Evolutionary conservation across 2,797 vertebrate genomes (phyloP).

Genomic region (Limosa lapponica): DNA sequence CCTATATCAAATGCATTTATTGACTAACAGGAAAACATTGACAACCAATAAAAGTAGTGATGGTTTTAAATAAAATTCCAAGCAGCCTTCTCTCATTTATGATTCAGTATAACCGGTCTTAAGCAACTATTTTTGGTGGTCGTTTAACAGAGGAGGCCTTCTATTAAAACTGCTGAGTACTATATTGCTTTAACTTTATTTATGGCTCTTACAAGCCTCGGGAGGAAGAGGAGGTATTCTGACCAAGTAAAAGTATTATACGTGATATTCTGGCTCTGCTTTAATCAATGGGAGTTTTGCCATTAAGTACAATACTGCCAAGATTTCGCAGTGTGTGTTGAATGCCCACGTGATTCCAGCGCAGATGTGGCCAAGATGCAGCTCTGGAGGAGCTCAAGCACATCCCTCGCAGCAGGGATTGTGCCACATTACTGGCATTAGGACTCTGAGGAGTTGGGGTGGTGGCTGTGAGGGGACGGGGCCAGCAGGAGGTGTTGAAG

Average conservation of each 20-base stretch:
- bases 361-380: neutral
- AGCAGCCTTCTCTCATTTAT: slow-evolving; percentile 22
- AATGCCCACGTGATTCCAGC: neutral
- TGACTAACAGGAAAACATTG: slow-evolving; percentile 39
- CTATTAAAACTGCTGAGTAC: slow-evolving; percentile 32
- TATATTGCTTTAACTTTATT: slow-evolving; percentile 50
- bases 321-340: neutral
- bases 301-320: neutral
- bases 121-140: slow-evolving; percentile 35
- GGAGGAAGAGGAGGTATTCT: slow-evolving; percentile 41
- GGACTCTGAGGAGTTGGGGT: neutral
- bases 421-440: neutral
- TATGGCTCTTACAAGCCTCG: slow-evolving; percentile 42
- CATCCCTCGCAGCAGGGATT: neutral
- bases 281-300: neutral
- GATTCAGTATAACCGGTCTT: neutral
- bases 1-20: slow-evolving; percentile 33
- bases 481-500: neutral
- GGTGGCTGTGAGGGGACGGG: neutral
- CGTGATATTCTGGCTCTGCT: slow-evolving; percentile 4
- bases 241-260: slow-evolving; percentile 6
- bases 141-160: slow-evolving; percentile 44
- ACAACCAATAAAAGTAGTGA: slow-evolving; percentile 39
- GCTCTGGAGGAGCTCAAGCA: neutral
- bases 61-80: neutral